Percentiles rank a stretch among this genome's conserved stretches.
These are phyloP conservation scores for Eucidaris tribuloides DNA, from an alignment of 35 echinoderm and acorn worm species.

Conservation along the genomic window DNA sequence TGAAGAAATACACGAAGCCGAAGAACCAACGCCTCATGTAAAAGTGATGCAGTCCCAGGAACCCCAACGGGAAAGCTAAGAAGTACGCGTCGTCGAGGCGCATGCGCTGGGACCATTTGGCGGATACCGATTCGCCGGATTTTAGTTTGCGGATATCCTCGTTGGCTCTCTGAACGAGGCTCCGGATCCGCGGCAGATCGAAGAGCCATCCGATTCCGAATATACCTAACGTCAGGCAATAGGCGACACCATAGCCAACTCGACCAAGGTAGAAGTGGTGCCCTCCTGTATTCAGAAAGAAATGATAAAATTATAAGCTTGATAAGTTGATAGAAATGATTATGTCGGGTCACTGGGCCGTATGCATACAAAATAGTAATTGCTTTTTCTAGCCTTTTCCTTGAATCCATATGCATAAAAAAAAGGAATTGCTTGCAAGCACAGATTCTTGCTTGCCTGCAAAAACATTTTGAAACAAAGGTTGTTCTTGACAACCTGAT, in stretches of 20 bases:
- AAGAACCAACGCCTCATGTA: conserved; percentile 30
- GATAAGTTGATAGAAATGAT: background rate
- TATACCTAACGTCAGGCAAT: conserved; percentile 42
- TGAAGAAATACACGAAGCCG: conserved; percentile 43
- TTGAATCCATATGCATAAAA: too few species aligned
- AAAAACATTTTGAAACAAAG: too few species aligned
- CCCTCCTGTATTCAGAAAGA: conserved; percentile 8
- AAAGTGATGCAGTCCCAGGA: conserved; percentile 71
- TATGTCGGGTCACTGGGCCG: background rate
- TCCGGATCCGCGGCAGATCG: conserved; percentile 37
- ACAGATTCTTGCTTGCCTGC: too few species aligned
- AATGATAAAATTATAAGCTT: background rate
- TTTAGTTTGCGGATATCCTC: conserved; percentile 2
- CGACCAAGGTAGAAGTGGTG: conserved; percentile 70
- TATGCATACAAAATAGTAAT: too few species aligned
- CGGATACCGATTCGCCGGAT: background rate
- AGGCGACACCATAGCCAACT: conserved; percentile 41
- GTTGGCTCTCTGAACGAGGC: conserved; percentile 33
- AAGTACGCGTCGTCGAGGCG: conserved; percentile 49
- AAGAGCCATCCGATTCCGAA: conserved; percentile 41
- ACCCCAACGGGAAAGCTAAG: conserved; percentile 46
- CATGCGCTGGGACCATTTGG: background rate
- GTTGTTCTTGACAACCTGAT: too few species aligned
- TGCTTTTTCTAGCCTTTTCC: too few species aligned
- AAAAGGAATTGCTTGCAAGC: too few species aligned